Conservation (phyloP, 2,888 invertebrate genomes). For the Acronicta aceris region DNA sequence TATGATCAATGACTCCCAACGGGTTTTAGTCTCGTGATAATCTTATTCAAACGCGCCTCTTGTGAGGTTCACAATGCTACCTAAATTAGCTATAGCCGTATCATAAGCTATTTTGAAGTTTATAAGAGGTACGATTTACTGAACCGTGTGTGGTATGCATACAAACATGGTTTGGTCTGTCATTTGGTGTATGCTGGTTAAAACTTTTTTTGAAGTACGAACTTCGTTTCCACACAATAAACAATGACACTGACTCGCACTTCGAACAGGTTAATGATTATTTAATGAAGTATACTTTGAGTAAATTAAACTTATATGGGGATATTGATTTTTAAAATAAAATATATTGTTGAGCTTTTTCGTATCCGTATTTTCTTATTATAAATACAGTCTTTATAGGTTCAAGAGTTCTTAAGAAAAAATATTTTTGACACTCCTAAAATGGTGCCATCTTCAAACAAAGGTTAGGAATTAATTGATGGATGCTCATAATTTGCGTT, state of each 20-base stretch:
- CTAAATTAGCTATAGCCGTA: constrained; percentile 87
- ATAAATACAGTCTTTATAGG: no score
- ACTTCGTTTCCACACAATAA: constrained; percentile 67
- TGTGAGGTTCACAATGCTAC: constrained; percentile 88
- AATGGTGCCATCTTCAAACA: no score
- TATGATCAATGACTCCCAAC: constrained; percentile 89
- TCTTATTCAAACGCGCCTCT: constrained; percentile 86
- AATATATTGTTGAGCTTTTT: constrained; percentile 6
- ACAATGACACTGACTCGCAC: constrained; percentile 61
- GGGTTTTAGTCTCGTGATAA: constrained; percentile 86
- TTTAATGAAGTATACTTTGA: constrained; percentile 69
- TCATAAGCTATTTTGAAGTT: constrained; percentile 75
- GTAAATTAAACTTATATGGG: constrained; percentile 40
- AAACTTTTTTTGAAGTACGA: constrained; percentile 67
- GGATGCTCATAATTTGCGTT: no score
- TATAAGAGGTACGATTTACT: constrained; percentile 66
- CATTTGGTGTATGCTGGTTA: constrained; percentile 68
- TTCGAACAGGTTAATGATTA: constrained; percentile 72
- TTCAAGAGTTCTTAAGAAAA: no score
- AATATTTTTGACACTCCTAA: no score
- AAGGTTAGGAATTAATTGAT: no score
- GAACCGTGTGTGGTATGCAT: constrained; percentile 76
- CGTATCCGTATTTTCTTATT: no score
- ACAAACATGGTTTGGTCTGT: constrained; percentile 74
- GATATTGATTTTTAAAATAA: background rate